Percentiles rank a stretch among this genome's conserved stretches.
These are phyloP conservation scores for Galerucella calmariensis DNA, from an alignment of 2,888 invertebrate species.

Conservation along the genomic window DNA sequence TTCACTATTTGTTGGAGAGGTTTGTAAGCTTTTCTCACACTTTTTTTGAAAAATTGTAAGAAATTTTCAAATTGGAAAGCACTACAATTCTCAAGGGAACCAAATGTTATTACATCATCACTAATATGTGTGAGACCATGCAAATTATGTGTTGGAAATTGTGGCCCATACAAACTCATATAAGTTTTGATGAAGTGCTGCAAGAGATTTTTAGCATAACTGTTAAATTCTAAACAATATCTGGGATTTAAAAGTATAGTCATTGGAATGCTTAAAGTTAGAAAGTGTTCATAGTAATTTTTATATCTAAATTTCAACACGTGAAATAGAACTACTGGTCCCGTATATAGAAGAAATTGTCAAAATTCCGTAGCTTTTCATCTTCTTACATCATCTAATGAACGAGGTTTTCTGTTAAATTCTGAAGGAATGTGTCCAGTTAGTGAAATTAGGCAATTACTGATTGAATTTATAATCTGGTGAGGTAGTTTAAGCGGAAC, in stretches of 20 bases:
- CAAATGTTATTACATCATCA: not conserved
- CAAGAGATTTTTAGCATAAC: constrained; percentile 1
- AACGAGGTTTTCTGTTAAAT: constrained; percentile 1
- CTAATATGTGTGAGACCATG: not conserved
- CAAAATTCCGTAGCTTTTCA: not conserved
- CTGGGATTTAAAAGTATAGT: not conserved
- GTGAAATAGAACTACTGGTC: not conserved
- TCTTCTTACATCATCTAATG: constrained; percentile 1
- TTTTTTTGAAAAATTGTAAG: not conserved
- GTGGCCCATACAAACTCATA: not conserved
- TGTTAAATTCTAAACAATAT: not conserved
- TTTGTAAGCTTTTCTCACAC: not conserved
- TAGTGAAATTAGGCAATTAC: not conserved
- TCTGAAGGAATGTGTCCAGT: not conserved
- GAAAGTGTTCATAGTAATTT: not conserved
- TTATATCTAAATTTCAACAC: not conserved
- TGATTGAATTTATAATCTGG: not conserved
- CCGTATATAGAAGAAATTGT: not conserved
- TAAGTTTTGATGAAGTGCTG: not conserved
- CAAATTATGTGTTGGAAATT: not conserved
- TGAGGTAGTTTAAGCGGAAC: not conserved
- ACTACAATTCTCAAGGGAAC: not conserved
- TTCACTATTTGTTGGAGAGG: not conserved
- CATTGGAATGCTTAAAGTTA: not conserved
- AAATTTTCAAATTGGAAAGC: not conserved